Evolutionary conservation across 2,797 vertebrate species (phyloP), one percentile per base, ranked within the genome.

Genomic region (Hirundo rustica): DNA sequence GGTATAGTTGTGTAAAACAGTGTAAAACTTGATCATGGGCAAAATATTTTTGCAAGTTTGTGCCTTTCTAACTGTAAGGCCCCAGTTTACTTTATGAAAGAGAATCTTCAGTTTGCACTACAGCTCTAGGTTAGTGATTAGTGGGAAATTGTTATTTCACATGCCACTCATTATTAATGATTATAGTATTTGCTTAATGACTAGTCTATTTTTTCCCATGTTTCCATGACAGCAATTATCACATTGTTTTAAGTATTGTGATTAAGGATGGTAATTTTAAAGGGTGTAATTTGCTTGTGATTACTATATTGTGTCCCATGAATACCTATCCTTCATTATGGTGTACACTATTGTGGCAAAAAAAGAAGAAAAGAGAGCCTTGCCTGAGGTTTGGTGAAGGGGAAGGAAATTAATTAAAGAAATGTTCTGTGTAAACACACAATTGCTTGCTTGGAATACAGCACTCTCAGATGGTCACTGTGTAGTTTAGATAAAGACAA

Each of bases 281-380:
- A 80, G 88, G 62, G 19, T 78, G 29, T 57, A 67, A 95, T 95
- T 95, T 93, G 58, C 62, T 94, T 94, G 64, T 97, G 97, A 96
- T 97, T 95, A 82, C 68, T 95, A 51, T 74, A 96, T 88, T 96
- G 72, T 96, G 47, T 57, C 42, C 73, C 29, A 62, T 89, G 80
- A 96, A 95, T 88, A 89, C 85, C 62, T 85, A 13, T 16, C 79
- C 38, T 94, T 79, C 66, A 75, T 92, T 71, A 57, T 30, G 38
- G 53, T 62, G 42, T 45, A 66, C 8, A 54, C 16, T 34, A 42
- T 32, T 5, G 3, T 54, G 77, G 53, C 62, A 92, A 95, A 72
- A 38, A 90, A 76, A 76, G 47, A 68, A 7, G 32, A 19, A 53
- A 51, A 45, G 38, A 53, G 21, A 48, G 48, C 45, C 78, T 95